phyloP scores from a whole-genome alignment of 2,113 vertebrate genomes.

The Eulemur macaco region DNA sequence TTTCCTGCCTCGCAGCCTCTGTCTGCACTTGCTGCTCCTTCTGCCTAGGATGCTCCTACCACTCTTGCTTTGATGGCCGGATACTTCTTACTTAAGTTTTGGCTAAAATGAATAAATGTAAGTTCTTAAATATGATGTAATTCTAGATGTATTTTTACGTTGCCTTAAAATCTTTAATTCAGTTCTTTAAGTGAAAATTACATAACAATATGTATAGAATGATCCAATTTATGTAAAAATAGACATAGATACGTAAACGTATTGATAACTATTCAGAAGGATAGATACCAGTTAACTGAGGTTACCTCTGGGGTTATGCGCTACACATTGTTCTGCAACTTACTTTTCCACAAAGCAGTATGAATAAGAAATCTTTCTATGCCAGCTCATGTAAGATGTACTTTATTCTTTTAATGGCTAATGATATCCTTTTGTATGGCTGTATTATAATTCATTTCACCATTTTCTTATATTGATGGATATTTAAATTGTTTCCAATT shows the following conservation, averaged over 20 bases:
- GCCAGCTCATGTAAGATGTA: not conserved
- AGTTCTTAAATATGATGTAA: not conserved
- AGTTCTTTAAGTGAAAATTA: not conserved
- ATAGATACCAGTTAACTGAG: not conserved
- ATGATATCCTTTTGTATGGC: constrained; percentile 44
- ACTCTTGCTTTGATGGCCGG: not conserved
- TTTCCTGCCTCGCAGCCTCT: not conserved
- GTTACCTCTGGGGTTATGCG: not conserved
- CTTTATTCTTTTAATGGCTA: constrained; percentile 58
- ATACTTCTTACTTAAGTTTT: not conserved
- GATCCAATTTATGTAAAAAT: not conserved
- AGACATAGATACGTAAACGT: not conserved
- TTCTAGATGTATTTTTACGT: not conserved
- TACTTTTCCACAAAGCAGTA: constrained; percentile 16
- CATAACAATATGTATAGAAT: not conserved
- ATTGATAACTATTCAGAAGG: not conserved
- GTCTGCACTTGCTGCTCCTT: not conserved
- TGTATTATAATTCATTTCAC: constrained; percentile 47
- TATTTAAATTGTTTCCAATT: constrained; percentile 68
- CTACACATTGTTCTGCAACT: not conserved
- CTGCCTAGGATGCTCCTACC: not conserved
- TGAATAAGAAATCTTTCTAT: not conserved
- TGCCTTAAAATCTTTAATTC: constrained; percentile 37
- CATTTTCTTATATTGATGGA: constrained; percentile 54
- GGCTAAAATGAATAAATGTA: constrained; percentile 13